Evolutionary conservation across 1,140 invertebrate species (phyloP), one percentile per base, ranked within the genome.

Genomic region (Aphelenchoides besseyi): DNA sequence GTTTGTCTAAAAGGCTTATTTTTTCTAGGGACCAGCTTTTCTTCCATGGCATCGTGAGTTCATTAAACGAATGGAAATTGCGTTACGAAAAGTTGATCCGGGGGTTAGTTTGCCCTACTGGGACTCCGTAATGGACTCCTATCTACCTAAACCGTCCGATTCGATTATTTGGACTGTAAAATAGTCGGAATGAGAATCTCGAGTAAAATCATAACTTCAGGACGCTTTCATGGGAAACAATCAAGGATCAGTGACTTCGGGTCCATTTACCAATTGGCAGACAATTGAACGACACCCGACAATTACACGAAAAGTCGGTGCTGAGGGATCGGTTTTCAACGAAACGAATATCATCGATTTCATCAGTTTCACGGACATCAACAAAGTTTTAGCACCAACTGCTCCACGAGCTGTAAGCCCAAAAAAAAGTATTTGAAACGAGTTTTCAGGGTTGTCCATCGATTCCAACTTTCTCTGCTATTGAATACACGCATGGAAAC

Each of bases 401-500:
- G 66, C 66, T 61, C 66, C 66, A 1, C 12, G 48, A 66, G 30
- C n/a, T n/a, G 59, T 61, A 35, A 48, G n/a, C n/a, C n/a, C n/a
- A n/a, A 23, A n/a, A 2, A 23, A 23, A 52, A 48, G 41, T 9
- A 48, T 9, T 48, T 48, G 9, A 9, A 9, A 48, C 9, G n/a
- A n/a, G 41, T 48, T 48, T n/a, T 33, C 48, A 77, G 69, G 69
- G 59, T 8, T 77, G 75, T 29, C 71, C 71, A 3, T 41, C 66
- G 3, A 55, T 35, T 28, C 57, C 66, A 16, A 69, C 80, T 55
- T 75, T 61, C 61, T 73, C 68, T 26, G 28, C 48, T 57, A 62
- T 78, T 2, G 79, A 82, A 74, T 82, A 82, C 30, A 76, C 70
- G 3, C 81, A 82, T 63, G 77, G 74, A 8, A 82, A 79, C 66